phyloP scores from a whole-genome alignment of 2,888 invertebrate genomes.

The Anaspis maculata region DNA sequence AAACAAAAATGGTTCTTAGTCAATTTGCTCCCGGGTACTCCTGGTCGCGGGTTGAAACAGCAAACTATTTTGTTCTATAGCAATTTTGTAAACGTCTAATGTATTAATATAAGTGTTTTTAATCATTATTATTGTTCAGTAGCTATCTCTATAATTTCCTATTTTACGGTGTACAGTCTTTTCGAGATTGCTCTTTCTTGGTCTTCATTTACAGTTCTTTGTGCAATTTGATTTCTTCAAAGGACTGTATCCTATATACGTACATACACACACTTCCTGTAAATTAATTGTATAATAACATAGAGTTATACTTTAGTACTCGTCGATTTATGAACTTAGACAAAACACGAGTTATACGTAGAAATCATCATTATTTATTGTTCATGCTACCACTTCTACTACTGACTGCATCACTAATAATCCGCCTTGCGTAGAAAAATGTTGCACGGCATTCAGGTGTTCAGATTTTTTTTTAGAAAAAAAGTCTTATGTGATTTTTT shows the following conservation, averaged over 20 bases:
- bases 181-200: constrained; percentile 6
- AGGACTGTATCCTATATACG: background rate
- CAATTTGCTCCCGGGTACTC: too few relatives aligned
- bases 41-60: too few relatives aligned
- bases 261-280: constrained; percentile 5
- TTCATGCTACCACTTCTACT: constrained; percentile 34
- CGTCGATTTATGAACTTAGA: constrained; percentile 14
- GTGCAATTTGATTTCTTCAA: constrained; percentile 1
- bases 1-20: too few relatives aligned
- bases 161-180: too few relatives aligned
- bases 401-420: constrained; percentile 36
- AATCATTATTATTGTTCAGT: too few relatives aligned
- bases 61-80: too few relatives aligned
- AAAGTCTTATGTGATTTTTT: constrained; percentile 36
- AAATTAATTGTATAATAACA: constrained; percentile 20
- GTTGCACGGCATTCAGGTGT: constrained; percentile 34
- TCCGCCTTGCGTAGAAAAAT: constrained; percentile 35
- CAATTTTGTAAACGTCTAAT: too few relatives aligned
- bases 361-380: constrained; percentile 20
- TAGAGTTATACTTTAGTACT: constrained; percentile 18
- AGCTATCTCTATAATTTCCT: too few relatives aligned
- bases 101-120: too few relatives aligned
- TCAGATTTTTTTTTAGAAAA: constrained; percentile 17
- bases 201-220: constrained; percentile 16
- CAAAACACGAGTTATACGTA: constrained; percentile 12